These are phyloP conservation scores for Orientallactaga bullata DNA, from an alignment of 2,113 vertebrate species.

Conservation along the genomic window DNA sequence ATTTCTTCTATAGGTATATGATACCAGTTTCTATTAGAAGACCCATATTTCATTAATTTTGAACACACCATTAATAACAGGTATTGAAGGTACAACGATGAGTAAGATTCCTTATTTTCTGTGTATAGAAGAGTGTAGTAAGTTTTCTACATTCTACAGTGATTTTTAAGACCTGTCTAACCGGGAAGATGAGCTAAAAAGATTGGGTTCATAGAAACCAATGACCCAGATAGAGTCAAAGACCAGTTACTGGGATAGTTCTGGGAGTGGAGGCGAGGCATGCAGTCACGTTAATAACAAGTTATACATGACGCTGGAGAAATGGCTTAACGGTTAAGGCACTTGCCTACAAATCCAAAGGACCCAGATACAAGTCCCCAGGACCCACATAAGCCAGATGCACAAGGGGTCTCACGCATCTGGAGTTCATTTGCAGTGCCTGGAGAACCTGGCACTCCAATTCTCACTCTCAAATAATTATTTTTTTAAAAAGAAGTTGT, in stretches of 20 bases:
- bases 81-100: not conserved
- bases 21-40: not conserved
- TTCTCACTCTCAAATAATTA: no score
- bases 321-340: no score
- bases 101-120: not conserved
- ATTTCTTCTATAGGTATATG: not conserved
- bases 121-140: not conserved
- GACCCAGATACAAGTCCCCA: no score
- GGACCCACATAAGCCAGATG: no score
- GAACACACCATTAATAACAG: not conserved
- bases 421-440: no score
- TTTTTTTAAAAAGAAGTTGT: not conserved
- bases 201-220: not conserved
- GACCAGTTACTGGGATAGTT: not conserved
- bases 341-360: no score
- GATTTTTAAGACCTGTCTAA: slow-evolving; percentile 25
- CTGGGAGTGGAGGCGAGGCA: not conserved
- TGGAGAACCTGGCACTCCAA: no score
- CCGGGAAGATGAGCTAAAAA: not conserved
- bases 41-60: no score
- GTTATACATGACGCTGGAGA: no score
- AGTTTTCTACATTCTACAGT: not conserved
- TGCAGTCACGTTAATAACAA: not conserved
- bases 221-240: not conserved
- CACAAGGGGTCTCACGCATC: no score